Percentiles rank a stretch among this genome's conserved stretches.
These are phyloP conservation scores for Myiozetetes cayanensis DNA, from an alignment of 2,113 vertebrate genomes.

Conservation along the genomic window DNA sequence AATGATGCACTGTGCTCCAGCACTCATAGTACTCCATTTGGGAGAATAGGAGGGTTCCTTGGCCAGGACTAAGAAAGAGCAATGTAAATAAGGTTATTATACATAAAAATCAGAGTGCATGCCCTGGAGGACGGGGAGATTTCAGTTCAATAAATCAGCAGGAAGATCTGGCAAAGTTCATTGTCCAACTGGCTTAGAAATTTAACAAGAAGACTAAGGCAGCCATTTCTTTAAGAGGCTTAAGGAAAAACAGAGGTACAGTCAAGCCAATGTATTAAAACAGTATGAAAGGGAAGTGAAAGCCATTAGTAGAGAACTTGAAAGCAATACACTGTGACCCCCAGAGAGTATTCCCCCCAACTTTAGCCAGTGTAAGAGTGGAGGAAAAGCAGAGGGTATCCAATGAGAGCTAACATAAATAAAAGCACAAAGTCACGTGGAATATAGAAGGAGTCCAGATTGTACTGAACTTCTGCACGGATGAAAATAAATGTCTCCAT, in stretches of 20 bases:
- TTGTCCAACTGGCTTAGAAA: conserved; percentile 37
- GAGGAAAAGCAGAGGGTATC: conserved; percentile 5
- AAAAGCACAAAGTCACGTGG: not conserved
- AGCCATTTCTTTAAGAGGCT: not conserved
- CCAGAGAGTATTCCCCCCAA: not conserved
- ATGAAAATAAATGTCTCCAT: not conserved
- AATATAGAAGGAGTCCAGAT: not conserved
- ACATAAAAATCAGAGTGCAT: not conserved
- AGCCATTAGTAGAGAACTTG: conserved; percentile 21
- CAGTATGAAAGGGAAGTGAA: conserved; percentile 7
- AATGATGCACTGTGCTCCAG: not conserved
- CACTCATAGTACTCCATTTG: conserved; percentile 8
- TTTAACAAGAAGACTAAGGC: conserved; percentile 16
- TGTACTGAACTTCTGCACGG: not conserved
- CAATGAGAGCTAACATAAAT: conserved; percentile 2
- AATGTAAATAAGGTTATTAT: conserved; percentile 45
- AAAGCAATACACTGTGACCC: not conserved
- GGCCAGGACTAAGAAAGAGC: conserved; percentile 26
- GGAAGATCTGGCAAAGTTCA: conserved; percentile 43
- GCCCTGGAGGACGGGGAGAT: conserved; percentile 12
- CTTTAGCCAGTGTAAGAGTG: not conserved
- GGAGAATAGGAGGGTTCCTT: conserved; percentile 25
- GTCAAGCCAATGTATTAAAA: not conserved
- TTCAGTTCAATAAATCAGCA: conserved; percentile 50
- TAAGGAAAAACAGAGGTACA: conserved; percentile 40